phyloP scores from a whole-genome alignment of 2,888 invertebrate species.

The Pyrrhosoma nymphula region DNA sequence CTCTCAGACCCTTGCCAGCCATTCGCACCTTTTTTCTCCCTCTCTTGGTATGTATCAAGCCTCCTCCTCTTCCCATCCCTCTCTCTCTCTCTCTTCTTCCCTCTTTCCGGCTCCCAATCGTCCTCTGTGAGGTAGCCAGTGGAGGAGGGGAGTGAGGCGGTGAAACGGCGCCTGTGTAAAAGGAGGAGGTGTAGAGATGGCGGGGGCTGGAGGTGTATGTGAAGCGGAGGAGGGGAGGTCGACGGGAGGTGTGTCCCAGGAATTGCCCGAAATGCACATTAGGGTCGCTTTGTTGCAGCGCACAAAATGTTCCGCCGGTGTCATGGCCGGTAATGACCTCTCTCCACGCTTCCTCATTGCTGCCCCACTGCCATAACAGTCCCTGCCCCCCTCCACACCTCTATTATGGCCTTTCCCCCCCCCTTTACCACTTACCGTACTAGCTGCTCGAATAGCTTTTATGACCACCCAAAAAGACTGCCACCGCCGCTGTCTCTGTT shows the following conservation, averaged over 20 bases:
- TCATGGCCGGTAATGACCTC: conserved; percentile 15
- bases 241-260: conserved; percentile 3
- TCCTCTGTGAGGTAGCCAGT: not conserved
- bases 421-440: not conserved
- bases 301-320: conserved; percentile 1
- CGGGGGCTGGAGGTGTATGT: not conserved
- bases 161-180: not conserved
- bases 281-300: conserved; percentile 30
- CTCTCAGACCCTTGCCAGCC: not conserved
- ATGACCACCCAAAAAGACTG: not conserved
- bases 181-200: not conserved
- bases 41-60: not conserved
- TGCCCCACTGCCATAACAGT: not conserved
- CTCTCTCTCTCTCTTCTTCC: not conserved
- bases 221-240: not conserved
- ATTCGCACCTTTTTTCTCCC: not conserved
- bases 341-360: not conserved
- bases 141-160: not conserved
- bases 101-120: not conserved
- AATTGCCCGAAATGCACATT: conserved; percentile 35
- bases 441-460: not conserved
- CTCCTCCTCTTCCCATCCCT: not conserved
- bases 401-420: not conserved
- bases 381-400: not conserved
- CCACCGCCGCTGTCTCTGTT: not conserved